These are phyloP conservation scores for Selenia dentaria DNA, from an alignment of 2,888 invertebrate species.

Conservation along the genomic window DNA sequence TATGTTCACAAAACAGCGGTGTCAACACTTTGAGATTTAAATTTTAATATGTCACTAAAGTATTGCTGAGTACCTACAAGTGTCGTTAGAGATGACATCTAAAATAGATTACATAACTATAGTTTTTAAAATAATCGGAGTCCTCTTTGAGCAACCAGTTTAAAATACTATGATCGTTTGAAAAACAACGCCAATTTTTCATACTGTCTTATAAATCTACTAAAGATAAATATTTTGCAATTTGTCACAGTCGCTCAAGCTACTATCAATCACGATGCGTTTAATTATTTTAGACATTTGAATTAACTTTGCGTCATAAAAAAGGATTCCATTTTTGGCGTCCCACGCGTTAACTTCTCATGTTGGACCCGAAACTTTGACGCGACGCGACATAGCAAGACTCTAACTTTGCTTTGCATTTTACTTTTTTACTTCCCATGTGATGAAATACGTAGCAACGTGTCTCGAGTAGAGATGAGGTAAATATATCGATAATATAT, in stretches of 20 bases:
- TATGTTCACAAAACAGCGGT: no score
- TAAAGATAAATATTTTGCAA: background rate
- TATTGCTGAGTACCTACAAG: no score
- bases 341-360: background rate
- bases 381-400: background rate
- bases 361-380: background rate
- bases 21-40: no score
- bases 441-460: background rate
- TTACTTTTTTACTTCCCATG: background rate
- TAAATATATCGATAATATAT: background rate
- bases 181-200: background rate
- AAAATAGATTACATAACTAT: no score
- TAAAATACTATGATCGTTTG: background rate
- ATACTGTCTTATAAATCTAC: background rate
- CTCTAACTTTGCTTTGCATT: background rate
- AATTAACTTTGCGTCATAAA: conserved; percentile 6
- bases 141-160: no score
- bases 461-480: background rate
- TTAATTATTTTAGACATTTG: background rate
- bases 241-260: conserved; percentile 4
- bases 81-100: no score
- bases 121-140: no score
- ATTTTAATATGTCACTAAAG: no score
- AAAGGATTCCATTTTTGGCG: background rate
- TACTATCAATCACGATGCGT: conserved; percentile 3